These are phyloP conservation scores for Tympanuchus pallidicinctus DNA, from an alignment of 2,113 vertebrate species.

Conservation along the genomic window DNA sequence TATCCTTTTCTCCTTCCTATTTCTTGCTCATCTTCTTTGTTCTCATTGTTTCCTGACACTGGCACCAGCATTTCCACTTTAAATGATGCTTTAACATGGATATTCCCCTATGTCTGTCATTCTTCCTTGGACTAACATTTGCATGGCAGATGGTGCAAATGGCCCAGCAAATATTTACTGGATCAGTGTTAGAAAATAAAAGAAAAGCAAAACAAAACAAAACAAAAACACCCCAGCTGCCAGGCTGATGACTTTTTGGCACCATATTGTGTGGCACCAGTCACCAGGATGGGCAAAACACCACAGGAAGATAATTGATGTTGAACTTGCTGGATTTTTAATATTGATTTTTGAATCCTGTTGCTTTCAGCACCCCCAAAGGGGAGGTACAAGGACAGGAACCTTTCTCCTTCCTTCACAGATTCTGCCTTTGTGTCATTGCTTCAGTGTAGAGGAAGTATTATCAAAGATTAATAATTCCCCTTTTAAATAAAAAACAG, in stretches of 20 bases:
- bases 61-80: conserved; percentile 41
- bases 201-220: conserved; percentile 9
- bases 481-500: background rate
- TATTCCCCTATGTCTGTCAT: conserved; percentile 62
- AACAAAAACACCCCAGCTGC: conserved; percentile 65
- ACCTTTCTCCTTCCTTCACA: background rate
- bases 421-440: background rate
- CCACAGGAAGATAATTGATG: conserved; percentile 35
- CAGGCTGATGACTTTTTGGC: conserved; percentile 77
- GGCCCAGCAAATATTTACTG: conserved; percentile 79
- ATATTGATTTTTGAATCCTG: conserved; percentile 19
- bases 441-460: background rate
- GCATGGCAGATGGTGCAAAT: conserved; percentile 81
- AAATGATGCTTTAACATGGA: conserved; percentile 62
- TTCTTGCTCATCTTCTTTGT: conserved; percentile 12
- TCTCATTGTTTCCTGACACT: conserved; percentile 17
- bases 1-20: background rate
- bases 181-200: conserved; percentile 71
- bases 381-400: background rate
- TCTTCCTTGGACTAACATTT: conserved; percentile 75
- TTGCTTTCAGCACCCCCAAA: background rate
- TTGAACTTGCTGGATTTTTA: conserved; percentile 62
- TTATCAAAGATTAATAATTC: background rate
- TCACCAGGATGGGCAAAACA: conserved; percentile 40
- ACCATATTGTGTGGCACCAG: conserved; percentile 38